Conservation (phyloP, 2,888 invertebrate genomes). For the Leucophora obtusa region DNA sequence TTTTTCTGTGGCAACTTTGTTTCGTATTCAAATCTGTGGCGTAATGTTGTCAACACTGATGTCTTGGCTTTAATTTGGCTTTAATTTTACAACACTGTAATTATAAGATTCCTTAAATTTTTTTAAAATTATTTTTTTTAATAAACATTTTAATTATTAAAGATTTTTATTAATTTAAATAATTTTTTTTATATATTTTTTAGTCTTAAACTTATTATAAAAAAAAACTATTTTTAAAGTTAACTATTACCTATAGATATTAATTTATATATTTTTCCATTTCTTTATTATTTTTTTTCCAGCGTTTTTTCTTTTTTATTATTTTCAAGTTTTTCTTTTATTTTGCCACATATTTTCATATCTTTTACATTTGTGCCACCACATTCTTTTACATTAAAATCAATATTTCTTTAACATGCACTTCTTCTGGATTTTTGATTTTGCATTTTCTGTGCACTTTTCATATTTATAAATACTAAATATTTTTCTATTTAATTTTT, state of each 20-base stretch:
- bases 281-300: not conserved
- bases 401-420: conserved; percentile 39
- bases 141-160: not conserved
- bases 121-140: not conserved
- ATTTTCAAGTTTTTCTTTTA: conserved; percentile 27
- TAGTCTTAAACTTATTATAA: too few species aligned
- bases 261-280: not conserved
- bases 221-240: too few species aligned
- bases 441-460: conserved; percentile 39
- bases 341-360: conserved; percentile 29
- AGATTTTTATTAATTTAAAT: not conserved
- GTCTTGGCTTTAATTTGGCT: not conserved
- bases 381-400: conserved; percentile 57
- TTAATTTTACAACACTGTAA: not conserved
- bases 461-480: conserved; percentile 26
- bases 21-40: conserved; percentile 34
- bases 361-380: conserved; percentile 39
- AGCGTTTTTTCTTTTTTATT: not conserved
- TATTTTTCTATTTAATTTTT: not conserved
- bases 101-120: not conserved
- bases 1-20: conserved; percentile 14
- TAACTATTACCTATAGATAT: not conserved
- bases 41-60: not conserved
- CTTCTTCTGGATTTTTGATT: conserved; percentile 17
- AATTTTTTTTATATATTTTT: not conserved